Evolutionary conservation across 2,888 invertebrate species (phyloP), one percentile per base, ranked within the genome.

Genomic region (Pimpla rufipes): DNA sequence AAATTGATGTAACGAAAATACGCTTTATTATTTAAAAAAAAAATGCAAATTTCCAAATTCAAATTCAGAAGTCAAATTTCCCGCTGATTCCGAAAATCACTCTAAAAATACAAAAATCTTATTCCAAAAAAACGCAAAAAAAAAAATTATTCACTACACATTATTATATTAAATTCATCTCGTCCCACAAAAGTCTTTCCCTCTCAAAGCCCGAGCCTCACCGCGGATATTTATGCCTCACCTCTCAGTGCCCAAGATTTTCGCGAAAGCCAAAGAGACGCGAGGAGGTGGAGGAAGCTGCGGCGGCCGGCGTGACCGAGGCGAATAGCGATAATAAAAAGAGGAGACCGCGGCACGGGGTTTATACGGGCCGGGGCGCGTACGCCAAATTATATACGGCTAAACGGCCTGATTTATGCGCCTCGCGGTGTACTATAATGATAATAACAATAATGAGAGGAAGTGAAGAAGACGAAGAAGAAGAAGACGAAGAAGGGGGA

Each of bases 391-490:
- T 92, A 90, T 88, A 90, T 86, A 81, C 86, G 85, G 89, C 88
- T 88, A 92, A 92, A 91, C 89, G 89, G 88, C 85, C 90, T 92
- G 92, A 92, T 92, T 92, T 92, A 92, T 91, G 92, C 86, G 86
- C 88, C 77, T 81, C 62, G 66, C 45, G 84, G 74, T 81, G 77
- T 68, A 77, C 79, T 62, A 62, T 85, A 78, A 84, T 84, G 50
- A 84, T 83, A 50, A 85, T 79, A 78, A 85, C 68, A 73, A 85
- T 71, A 67, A 79, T 55, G 67, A 74, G 50, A 45, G 55, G 66
- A 67, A 73, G 71, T 79, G 66, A 81, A 70, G 81, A 55, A 4
- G 47, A n/a, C 37, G 68, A 66, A 78, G 55, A 75, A n/a, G n/a
- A n/a, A n/a, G n/a, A n/a, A n/a, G n/a, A n/a, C n/a, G n/a, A n/a